phyloP scores from a whole-genome alignment of 2,797 vertebrate species.

The Poeciliopsis paucimaculata region DNA sequence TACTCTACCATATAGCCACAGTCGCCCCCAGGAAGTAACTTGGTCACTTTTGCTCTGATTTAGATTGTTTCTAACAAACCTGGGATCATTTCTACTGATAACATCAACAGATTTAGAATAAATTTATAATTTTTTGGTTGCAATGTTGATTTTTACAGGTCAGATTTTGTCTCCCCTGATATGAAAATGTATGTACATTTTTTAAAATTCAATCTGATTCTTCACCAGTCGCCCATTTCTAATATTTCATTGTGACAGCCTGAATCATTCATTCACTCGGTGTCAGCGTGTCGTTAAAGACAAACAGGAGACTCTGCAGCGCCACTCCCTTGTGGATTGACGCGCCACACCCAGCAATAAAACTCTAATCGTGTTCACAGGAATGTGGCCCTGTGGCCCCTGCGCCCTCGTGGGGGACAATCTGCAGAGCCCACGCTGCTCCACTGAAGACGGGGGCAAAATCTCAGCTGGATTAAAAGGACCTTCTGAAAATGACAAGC shows the following conservation, averaged over 20 bases:
- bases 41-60: neutral
- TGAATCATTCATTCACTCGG: neutral
- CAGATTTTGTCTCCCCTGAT: neutral
- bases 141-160: neutral
- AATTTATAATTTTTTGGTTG: neutral
- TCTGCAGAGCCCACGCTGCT: neutral
- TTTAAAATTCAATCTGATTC: too few species aligned
- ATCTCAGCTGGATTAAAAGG: neutral
- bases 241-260: neutral
- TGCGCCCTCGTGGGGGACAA: neutral
- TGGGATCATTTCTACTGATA: neutral
- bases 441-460: neutral
- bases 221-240: too few species aligned
- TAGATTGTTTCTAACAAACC: neutral
- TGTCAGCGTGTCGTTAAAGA: neutral
- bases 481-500: too few species aligned
- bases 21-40: too few species aligned
- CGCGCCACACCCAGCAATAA: slow-evolving; percentile 10
- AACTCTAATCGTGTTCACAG: neutral
- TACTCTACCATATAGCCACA: too few species aligned
- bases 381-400: too few species aligned
- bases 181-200: neutral
- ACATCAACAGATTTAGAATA: neutral
- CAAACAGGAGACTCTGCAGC: slow-evolving; percentile 41
- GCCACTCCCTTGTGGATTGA: slow-evolving; percentile 43